A percentile compares a stretch with the other conserved stretches of the same genome.
phyloP scores from a whole-genome alignment of 2,113 vertebrate species.

The Python bivittatus region DNA sequence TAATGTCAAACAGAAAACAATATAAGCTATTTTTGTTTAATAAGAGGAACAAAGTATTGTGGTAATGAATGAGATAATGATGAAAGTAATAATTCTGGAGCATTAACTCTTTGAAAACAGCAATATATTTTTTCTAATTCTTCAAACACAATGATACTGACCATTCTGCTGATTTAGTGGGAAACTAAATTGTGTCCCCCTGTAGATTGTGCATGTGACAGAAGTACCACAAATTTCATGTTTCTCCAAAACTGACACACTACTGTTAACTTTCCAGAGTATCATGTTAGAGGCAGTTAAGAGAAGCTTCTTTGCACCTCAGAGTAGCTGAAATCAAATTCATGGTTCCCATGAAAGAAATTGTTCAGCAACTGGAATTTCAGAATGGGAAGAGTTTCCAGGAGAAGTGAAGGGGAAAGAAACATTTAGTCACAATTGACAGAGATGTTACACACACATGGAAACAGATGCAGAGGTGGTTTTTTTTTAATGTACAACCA shows the following conservation, averaged over 20 bases:
- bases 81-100: neutral
- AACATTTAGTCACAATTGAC: neutral
- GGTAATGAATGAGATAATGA: neutral
- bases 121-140: neutral
- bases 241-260: neutral
- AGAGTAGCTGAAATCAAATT: neutral
- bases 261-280: neutral
- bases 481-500: neutral
- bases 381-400: neutral
- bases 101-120: neutral
- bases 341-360: neutral
- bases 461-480: no score
- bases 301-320: neutral
- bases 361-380: neutral
- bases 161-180: neutral
- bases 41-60: neutral
- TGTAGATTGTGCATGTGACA: neutral
- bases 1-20: no score
- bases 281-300: neutral
- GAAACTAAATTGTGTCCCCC: neutral
- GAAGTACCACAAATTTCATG: neutral
- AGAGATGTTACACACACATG: no score
- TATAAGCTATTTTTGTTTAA: no score
- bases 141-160: neutral
- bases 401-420: neutral